Evolutionary conservation across 2,888 invertebrate genomes (phyloP).

Genomic region (Drosophila subsilvestris): DNA sequence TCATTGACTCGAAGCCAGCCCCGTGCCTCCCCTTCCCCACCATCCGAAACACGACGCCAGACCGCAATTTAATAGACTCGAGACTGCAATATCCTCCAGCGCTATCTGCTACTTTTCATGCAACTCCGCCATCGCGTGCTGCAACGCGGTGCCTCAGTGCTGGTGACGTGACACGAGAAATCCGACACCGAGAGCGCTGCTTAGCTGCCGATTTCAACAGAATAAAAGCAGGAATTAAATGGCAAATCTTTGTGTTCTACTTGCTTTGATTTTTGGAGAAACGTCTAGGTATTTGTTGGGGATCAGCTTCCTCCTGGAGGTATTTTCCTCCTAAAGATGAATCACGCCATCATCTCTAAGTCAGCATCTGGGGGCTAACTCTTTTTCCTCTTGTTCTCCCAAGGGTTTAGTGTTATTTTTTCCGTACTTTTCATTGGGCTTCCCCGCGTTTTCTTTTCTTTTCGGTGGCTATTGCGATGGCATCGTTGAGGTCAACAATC

Average conservation of each 20-base stretch:
- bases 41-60: constrained; percentile 18
- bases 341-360: neutral
- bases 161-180: constrained; percentile 33
- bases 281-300: no score
- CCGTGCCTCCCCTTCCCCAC: constrained; percentile 4
- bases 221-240: no score
- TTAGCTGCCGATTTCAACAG: no score
- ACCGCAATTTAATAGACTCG: constrained; percentile 55
- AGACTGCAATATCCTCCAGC: constrained; percentile 33
- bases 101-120: constrained; percentile 21
- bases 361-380: neutral
- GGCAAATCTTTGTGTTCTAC: no score
- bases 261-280: no score
- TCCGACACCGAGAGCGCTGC: no score
- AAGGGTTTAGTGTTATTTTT: constrained; percentile 17
- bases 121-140: neutral
- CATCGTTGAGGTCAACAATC: constrained; percentile 72
- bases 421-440: constrained; percentile 17
- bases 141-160: constrained; percentile 1
- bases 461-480: constrained; percentile 34
- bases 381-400: neutral
- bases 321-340: neutral
- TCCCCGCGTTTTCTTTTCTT: constrained; percentile 3
- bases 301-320: no score
- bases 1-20: constrained; percentile 58